A percentile compares a stretch with the other conserved stretches of the same genome.
Evolutionary conservation across 2,888 invertebrate species (phyloP).

Genomic region (Gibbula magus): DNA sequence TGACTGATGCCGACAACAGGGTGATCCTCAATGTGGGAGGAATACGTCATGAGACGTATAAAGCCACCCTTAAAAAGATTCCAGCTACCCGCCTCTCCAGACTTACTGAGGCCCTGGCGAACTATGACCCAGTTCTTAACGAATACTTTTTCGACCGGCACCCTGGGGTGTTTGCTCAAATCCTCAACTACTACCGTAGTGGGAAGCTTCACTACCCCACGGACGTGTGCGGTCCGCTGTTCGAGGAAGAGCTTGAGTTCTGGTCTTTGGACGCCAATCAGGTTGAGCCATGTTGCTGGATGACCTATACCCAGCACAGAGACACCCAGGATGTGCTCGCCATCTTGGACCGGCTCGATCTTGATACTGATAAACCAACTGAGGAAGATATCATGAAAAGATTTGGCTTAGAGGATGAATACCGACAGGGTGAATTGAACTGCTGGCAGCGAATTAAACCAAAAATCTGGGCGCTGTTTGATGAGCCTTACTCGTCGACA

Average conservation of each 20-base stretch:
- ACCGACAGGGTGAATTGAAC: slow-evolving; percentile 75
- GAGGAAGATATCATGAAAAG: slow-evolving; percentile 98
- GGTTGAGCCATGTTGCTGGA: slow-evolving; percentile 99
- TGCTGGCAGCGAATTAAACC: slow-evolving; percentile 96
- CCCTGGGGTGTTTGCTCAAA: slow-evolving; percentile 96
- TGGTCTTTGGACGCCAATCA: slow-evolving; percentile 99
- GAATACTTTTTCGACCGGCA: slow-evolving; percentile 99
- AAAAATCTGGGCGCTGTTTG: slow-evolving; percentile 98
- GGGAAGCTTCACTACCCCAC: slow-evolving; percentile 99
- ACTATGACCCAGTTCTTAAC: slow-evolving; percentile 99
- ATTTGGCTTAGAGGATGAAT: slow-evolving; percentile 83
- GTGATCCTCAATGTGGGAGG: slow-evolving; percentile 98
- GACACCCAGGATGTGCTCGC: slow-evolving; percentile 99
- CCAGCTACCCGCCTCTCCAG: slow-evolving; percentile 95
- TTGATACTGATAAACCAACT: slow-evolving; percentile 96
- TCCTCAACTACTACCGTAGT: slow-evolving; percentile 96
- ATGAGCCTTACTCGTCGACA: slow-evolving; percentile 98
- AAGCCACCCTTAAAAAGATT: slow-evolving; percentile 92
- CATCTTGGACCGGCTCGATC: slow-evolving; percentile 95
- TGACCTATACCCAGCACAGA: slow-evolving; percentile 92
- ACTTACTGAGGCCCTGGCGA: slow-evolving; percentile 96
- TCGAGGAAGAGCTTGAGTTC: slow-evolving; percentile 99
- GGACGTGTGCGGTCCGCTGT: slow-evolving; percentile 98
- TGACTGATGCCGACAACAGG: slow-evolving; percentile 85
- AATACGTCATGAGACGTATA: slow-evolving; percentile 89